A percentile compares a stretch with the other conserved stretches of the same genome.
Conservation (phyloP, 2,888 invertebrate genomes). For the Scaptomyza caliginosa region DNA sequence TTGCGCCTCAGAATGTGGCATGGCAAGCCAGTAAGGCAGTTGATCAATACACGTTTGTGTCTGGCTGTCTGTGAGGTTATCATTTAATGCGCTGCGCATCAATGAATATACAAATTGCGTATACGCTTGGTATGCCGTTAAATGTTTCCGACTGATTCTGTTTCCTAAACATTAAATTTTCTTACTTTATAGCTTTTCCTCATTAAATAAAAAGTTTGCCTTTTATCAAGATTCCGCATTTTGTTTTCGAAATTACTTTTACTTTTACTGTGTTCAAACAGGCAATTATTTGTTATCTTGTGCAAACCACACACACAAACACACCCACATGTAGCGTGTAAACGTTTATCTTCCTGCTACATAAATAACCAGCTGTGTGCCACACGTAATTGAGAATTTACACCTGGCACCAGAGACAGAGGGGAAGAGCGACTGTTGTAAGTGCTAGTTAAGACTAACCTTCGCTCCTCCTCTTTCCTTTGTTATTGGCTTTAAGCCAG, state of each 20-base stretch:
- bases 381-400: slow-evolving; percentile 31
- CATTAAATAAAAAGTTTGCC: neutral
- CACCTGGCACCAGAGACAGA: slow-evolving; percentile 21
- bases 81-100: slow-evolving; percentile 4
- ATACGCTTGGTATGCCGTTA: slow-evolving; percentile 32
- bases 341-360: slow-evolving; percentile 12
- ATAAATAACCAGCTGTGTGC: slow-evolving; percentile 39
- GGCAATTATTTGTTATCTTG: slow-evolving; percentile 45
- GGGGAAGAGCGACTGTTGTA: neutral
- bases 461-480: neutral
- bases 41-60: slow-evolving; percentile 29
- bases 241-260: neutral
- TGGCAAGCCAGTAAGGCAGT: slow-evolving; percentile 29
- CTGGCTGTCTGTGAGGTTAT: neutral
- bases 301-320: slow-evolving; percentile 12
- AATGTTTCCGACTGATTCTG: too few relatives aligned
- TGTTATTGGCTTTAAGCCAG: neutral
- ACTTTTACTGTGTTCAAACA: neutral
- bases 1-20: slow-evolving; percentile 1
- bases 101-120: slow-evolving; percentile 29
- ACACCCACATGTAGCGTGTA: neutral
- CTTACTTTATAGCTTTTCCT: neutral
- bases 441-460: neutral
- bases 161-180: too few relatives aligned
- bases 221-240: neutral